A percentile compares a stretch with the other conserved stretches of the same genome.
Evolutionary conservation across 2,113 vertebrate genomes (phyloP).

Genomic region (Enhydra lutris): DNA sequence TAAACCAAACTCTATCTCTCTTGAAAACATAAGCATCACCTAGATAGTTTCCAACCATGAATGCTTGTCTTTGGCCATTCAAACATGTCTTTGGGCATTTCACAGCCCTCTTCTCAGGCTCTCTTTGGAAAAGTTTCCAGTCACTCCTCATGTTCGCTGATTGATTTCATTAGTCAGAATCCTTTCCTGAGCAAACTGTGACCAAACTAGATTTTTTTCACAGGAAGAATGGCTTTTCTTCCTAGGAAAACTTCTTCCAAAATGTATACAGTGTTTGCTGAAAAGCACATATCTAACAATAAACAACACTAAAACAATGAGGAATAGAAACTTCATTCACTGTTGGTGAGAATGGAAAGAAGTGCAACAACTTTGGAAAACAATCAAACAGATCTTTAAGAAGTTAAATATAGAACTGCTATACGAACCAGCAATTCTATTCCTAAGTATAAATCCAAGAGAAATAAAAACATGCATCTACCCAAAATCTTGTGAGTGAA

Average conservation of each 20-base stretch:
- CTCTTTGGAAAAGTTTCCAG: background rate
- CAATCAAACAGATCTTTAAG: background rate
- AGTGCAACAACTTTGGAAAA: background rate
- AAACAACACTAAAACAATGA: background rate
- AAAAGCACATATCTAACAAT: background rate
- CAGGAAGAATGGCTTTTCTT: background rate
- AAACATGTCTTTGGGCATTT: background rate
- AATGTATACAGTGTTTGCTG: background rate
- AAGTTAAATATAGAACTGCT: background rate
- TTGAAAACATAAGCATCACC: background rate
- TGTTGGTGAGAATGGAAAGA: background rate
- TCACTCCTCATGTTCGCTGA: background rate
- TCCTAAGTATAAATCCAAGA: background rate
- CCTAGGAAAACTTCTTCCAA: background rate
- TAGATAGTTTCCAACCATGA: background rate
- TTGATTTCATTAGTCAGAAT: background rate
- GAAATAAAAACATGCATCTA: background rate
- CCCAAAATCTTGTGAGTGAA: background rate
- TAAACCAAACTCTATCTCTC: background rate
- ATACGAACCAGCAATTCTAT: background rate
- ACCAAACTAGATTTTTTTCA: background rate
- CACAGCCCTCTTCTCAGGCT: background rate
- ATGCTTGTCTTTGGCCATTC: background rate
- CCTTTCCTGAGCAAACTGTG: background rate
- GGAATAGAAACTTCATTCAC: background rate